Evolutionary conservation across 2,888 invertebrate species (phyloP).

Genomic region (Timandra comae): DNA sequence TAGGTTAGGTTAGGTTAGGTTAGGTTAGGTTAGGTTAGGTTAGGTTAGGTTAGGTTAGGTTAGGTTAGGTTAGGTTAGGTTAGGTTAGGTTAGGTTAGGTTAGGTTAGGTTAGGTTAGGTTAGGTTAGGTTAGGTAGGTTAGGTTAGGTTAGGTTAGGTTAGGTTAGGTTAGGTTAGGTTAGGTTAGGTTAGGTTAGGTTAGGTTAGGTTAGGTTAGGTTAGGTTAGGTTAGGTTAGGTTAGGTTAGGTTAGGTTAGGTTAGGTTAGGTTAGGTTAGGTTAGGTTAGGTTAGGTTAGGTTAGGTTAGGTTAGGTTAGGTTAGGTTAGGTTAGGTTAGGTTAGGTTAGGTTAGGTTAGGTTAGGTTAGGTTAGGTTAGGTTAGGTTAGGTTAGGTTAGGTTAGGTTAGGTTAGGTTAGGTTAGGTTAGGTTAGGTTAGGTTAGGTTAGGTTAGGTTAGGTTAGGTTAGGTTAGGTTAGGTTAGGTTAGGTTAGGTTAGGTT

Average conservation of each 20-base stretch:
- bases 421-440: slow-evolving; percentile 3
- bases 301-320: slow-evolving; percentile 9
- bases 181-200: slow-evolving; percentile 5
- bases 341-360: slow-evolving; percentile 8
- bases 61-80: slow-evolving; percentile 11
- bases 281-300: slow-evolving; percentile 9
- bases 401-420: slow-evolving; percentile 4
- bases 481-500: slow-evolving; percentile 15
- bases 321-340: slow-evolving; percentile 9
- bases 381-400: slow-evolving; percentile 12
- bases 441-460: slow-evolving; percentile 3
- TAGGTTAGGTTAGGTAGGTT: slow-evolving; percentile 14
- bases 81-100: slow-evolving; percentile 12
- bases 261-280: slow-evolving; percentile 6
- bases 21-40: slow-evolving; percentile 13
- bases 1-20: slow-evolving; percentile 22
- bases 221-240: slow-evolving; percentile 3
- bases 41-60: slow-evolving; percentile 8
- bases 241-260: slow-evolving; percentile 3
- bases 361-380: slow-evolving; percentile 4
- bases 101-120: slow-evolving; percentile 15
- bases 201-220: slow-evolving; percentile 4
- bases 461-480: slow-evolving; percentile 5
- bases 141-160: slow-evolving; percentile 3
- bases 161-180: slow-evolving; percentile 1